Evolutionary conservation across 2,797 vertebrate genomes (phyloP).

Genomic region (Channa striata): DNA sequence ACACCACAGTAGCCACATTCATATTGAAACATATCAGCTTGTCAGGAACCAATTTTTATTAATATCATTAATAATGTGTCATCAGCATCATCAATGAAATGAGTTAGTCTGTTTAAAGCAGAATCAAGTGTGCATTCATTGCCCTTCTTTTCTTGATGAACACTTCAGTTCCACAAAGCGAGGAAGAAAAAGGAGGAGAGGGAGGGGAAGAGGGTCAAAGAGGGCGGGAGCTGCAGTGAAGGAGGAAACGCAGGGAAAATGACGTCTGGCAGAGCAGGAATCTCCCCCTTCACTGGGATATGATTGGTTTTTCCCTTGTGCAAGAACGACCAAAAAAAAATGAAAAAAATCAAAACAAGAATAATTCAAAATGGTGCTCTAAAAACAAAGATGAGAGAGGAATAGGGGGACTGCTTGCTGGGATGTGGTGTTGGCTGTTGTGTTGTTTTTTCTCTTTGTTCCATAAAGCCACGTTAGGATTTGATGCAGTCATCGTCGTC

Average conservation of each 20-base stretch:
- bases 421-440: conserved; percentile 78
- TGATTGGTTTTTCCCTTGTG: conserved; percentile 97
- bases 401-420: conserved; percentile 75
- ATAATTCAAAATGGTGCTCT: conserved; percentile 83
- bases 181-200: conserved; percentile 81
- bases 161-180: conserved; percentile 91
- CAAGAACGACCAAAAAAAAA: conserved; percentile 81
- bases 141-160: conserved; percentile 87
- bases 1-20: conserved; percentile 76
- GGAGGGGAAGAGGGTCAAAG: conserved; percentile 32
- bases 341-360: conserved; percentile 70
- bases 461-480: conserved; percentile 87
- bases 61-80: conserved; percentile 85
- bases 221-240: conserved; percentile 80
- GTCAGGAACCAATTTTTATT: conserved; percentile 87
- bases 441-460: conserved; percentile 72
- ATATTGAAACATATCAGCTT: conserved; percentile 84
- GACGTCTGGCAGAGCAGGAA: conserved; percentile 83
- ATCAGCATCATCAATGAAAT: conserved; percentile 87
- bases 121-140: conserved; percentile 85
- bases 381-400: conserved; percentile 79
- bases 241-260: conserved; percentile 85
- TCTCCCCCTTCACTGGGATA: conserved; percentile 88
- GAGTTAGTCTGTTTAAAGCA: conserved; percentile 87
- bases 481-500: conserved; percentile 88